Evolutionary conservation across 2,797 vertebrate genomes (phyloP).

Genomic region (Nyctalus aviator): DNA sequence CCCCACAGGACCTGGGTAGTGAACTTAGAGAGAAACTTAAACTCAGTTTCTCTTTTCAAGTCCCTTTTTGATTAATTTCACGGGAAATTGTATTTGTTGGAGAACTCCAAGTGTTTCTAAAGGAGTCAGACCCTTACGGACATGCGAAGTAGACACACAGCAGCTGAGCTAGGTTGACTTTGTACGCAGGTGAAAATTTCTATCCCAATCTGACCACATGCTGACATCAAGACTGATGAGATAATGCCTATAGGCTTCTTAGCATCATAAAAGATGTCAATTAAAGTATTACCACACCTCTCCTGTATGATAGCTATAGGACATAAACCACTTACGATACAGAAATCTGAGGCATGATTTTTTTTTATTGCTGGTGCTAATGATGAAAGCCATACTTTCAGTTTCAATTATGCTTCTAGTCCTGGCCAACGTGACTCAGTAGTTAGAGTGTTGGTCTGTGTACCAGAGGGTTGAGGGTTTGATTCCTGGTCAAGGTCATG

Average conservation of each 20-base stretch:
- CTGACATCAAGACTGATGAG: constrained; percentile 3
- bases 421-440: no score
- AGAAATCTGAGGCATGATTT: background rate
- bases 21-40: background rate
- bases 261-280: background rate
- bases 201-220: background rate
- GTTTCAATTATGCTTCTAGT: background rate
- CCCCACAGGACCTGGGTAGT: background rate
- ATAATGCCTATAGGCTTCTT: background rate
- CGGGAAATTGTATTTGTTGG: background rate
- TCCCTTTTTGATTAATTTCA: background rate
- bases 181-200: background rate
- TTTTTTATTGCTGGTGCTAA: background rate
- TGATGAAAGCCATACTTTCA: background rate
- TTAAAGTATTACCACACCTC: constrained; percentile 37
- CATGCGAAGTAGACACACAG: background rate
- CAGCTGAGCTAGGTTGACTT: background rate
- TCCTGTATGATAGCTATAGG: background rate
- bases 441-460: no score
- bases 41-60: background rate
- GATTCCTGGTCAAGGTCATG: no score
- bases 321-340: background rate
- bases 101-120: background rate
- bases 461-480: no score
- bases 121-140: background rate